Base-by-base conservation (phyloP, 2,888 invertebrate genomes). In the Sepiola atlantica region DNA sequence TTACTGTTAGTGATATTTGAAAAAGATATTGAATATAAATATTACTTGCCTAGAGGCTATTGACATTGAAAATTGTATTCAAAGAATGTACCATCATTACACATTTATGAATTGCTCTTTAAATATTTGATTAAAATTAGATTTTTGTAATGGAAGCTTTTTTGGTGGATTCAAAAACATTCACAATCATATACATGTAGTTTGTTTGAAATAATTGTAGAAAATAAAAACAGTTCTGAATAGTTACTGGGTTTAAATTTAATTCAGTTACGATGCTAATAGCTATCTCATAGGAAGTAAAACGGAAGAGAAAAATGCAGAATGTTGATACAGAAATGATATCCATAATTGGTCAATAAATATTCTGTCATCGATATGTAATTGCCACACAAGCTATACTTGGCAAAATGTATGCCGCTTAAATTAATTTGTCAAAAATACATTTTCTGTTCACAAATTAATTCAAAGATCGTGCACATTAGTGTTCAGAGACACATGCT, bases 291-390 rank as follows among this genome's bases (percentile, higher is more conserved):
- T 77, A 45, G 45, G 45, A 45, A 2, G 45, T 45, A 45, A 45
- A 45, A 45, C 45, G 45, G 45, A 45, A 2, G 45, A 45, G 45
- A 45, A 45, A n/a, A 12, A 77, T 77, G 12, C n/a, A 10, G n/a
- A 77, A 77, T 12, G 1, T 77, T 14, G 12, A 77, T n/a, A 12
- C 14, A 16, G n/a, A 77, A 77, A 77, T n/a, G 77, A 77, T 77
- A 77, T 32, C n/a, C n/a, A 77, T 77, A 77, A 77, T 32, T 77
- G n/a, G n/a, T 77, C 77, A 77, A 77, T 77, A 77, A 77, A 77
- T 77, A 77, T 77, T 61, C 28, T 77, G n/a, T n/a, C 16, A n/a
- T 32, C n/a, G n/a, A n/a, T n/a, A n/a, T 77, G 77, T 77, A 77
- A 32, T 77, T n/a, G n/a, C 14, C n/a, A 77, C 77, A n/a, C n/a